Conservation (phyloP, 2,797 vertebrate genomes). For the Melanotaenia parkinsoni region DNA sequence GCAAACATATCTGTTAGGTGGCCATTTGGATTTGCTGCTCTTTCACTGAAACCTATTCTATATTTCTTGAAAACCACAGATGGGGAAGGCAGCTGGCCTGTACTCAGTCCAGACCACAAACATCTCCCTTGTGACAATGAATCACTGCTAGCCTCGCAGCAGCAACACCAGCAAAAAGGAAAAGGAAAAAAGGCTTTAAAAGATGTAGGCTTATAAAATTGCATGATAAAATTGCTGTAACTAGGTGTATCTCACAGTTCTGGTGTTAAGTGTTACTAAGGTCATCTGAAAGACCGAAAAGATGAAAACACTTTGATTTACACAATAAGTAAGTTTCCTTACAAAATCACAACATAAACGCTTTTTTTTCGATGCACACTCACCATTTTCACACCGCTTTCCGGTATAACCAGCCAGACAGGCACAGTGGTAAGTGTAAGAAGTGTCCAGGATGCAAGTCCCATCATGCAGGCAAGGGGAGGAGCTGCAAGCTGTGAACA, state of each 20-base stretch:
- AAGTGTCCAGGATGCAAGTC: conserved; percentile 89
- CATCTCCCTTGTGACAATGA: conserved; percentile 56
- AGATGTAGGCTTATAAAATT: not conserved
- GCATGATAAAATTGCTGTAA: conserved; percentile 9
- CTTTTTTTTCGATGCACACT: conserved; percentile 62
- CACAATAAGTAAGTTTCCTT: not conserved
- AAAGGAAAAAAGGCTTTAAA: not conserved
- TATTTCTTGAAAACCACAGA: conserved; percentile 29
- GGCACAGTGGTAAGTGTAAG: conserved; percentile 88
- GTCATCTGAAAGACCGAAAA: not conserved
- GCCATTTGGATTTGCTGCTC: conserved; percentile 17
- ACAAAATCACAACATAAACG: not conserved
- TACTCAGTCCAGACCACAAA: conserved; percentile 65
- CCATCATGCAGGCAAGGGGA: conserved; percentile 95
- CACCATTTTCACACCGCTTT: conserved; percentile 91
- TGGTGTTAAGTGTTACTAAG: conserved; percentile 2
- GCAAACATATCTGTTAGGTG: conserved; percentile 10
- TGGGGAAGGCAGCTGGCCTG: conserved; percentile 57
- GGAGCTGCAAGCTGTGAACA: conserved; percentile 90
- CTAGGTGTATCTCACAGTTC: conserved; percentile 33
- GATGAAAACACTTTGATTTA: conserved; percentile 15
- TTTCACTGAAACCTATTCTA: conserved; percentile 16
- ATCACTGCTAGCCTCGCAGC: conserved; percentile 42
- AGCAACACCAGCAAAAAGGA: conserved; percentile 23
- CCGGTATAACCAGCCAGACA: conserved; percentile 97